phyloP scores from a whole-genome alignment of 2,888 invertebrate genomes.

The Drosophila siamana region DNA sequence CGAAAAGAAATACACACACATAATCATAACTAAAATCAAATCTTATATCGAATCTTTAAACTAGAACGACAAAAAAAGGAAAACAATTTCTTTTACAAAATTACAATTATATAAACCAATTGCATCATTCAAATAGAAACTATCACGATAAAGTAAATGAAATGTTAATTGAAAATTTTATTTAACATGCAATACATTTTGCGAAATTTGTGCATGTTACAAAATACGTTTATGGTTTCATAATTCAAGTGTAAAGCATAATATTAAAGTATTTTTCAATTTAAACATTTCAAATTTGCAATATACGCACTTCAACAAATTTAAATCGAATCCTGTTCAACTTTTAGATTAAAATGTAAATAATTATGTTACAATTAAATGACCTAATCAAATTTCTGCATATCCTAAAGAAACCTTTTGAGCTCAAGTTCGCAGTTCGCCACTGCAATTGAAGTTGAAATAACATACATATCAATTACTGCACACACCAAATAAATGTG shows the following conservation, averaged over 20 bases:
- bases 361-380: constrained; percentile 1
- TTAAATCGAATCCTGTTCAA: neutral
- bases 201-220: too few relatives aligned
- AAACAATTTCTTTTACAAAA: too few relatives aligned
- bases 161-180: neutral
- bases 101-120: too few relatives aligned
- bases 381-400: constrained; percentile 7
- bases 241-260: too few relatives aligned
- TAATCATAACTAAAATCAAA: too few relatives aligned
- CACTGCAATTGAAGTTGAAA: constrained; percentile 25
- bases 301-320: neutral
- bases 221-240: neutral
- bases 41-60: too few relatives aligned
- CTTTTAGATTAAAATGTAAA: neutral
- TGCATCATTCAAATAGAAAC: too few relatives aligned
- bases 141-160: too few relatives aligned
- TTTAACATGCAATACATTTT: neutral
- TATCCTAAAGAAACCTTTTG: constrained; percentile 26
- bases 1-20: too few relatives aligned
- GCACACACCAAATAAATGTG: constrained; percentile 9
- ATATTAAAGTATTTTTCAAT: neutral
- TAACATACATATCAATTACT: constrained; percentile 29
- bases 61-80: too few relatives aligned
- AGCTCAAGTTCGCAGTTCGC: constrained; percentile 7
- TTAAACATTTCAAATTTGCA: neutral